These are phyloP conservation scores for Drosophila borealis DNA, from an alignment of 2,888 invertebrate species.

Conservation along the genomic window DNA sequence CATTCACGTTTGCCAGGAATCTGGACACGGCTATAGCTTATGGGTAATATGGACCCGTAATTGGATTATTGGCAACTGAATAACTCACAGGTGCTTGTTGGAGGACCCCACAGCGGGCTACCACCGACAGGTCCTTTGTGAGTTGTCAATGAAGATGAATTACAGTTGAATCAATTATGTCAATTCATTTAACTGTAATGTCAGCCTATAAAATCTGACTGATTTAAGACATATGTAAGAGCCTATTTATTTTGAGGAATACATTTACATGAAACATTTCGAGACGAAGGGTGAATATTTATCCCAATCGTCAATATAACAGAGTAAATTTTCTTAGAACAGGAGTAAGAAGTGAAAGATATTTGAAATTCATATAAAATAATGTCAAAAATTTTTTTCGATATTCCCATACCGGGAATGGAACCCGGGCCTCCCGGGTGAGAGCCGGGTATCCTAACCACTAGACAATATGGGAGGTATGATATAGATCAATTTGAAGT, in stretches of 20 bases:
- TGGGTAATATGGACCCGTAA: conserved; percentile 59
- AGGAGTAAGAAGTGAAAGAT: neutral
- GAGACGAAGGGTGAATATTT: too few species aligned
- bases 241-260: too few species aligned
- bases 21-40: conserved; percentile 35
- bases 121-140: neutral
- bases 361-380: neutral
- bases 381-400: neutral
- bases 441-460: too few species aligned
- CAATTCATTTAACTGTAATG: too few species aligned
- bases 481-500: conserved; percentile 1
- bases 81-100: conserved; percentile 19
- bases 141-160: conserved; percentile 24
- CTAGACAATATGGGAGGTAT: too few species aligned
- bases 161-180: conserved; percentile 36
- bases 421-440: conserved; percentile 70
- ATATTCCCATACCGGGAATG: conserved; percentile 45
- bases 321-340: too few species aligned
- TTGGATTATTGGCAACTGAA: conserved; percentile 66
- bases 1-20: conserved; percentile 13
- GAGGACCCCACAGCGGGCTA: neutral
- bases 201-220: too few species aligned
- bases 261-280: too few species aligned
- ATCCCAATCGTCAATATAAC: too few species aligned
- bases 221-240: too few species aligned